A percentile compares a stretch with the other conserved stretches of the same genome.
Conservation (phyloP, 2,113 vertebrate genomes). For the Neomonachus schauinslandi region DNA sequence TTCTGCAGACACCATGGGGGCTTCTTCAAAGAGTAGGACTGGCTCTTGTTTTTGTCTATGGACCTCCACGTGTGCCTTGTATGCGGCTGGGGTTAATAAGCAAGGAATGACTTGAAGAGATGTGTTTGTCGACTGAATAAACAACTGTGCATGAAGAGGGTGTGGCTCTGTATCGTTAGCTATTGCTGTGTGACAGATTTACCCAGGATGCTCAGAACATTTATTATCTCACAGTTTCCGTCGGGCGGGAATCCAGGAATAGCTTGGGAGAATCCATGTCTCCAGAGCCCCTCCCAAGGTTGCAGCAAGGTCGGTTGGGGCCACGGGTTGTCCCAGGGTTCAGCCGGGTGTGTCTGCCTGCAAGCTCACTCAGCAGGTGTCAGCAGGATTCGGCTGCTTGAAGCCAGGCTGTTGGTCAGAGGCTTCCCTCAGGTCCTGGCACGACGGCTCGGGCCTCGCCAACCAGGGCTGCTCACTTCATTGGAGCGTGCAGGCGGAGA, state of each 20-base stretch:
- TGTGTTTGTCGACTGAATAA: not conserved
- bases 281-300: not conserved
- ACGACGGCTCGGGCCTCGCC: fast-evolving
- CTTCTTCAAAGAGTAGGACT: not conserved
- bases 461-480: fast-evolving
- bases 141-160: too few relatives aligned
- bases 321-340: fast-evolving
- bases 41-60: not conserved
- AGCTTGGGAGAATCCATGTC: too few relatives aligned
- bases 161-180: fast-evolving
- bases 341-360: fast-evolving
- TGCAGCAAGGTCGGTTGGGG: fast-evolving
- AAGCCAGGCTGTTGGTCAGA: not conserved
- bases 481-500: not conserved
- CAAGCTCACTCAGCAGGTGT: fast-evolving
- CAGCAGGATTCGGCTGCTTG: fast-evolving
- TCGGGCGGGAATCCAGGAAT: fast-evolving
- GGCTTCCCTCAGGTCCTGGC: not conserved
- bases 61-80: not conserved
- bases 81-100: fast-evolving
- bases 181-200: not conserved
- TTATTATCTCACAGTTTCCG: not conserved
- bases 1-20: not conserved
- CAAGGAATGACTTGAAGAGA: fast-evolving
- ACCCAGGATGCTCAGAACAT: fast-evolving